A percentile compares a stretch with the other conserved stretches of the same genome.
These are phyloP conservation scores for Rambutsinella grinnellia DNA, from an alignment of 2,888 invertebrate genomes.

Conservation along the genomic window DNA sequence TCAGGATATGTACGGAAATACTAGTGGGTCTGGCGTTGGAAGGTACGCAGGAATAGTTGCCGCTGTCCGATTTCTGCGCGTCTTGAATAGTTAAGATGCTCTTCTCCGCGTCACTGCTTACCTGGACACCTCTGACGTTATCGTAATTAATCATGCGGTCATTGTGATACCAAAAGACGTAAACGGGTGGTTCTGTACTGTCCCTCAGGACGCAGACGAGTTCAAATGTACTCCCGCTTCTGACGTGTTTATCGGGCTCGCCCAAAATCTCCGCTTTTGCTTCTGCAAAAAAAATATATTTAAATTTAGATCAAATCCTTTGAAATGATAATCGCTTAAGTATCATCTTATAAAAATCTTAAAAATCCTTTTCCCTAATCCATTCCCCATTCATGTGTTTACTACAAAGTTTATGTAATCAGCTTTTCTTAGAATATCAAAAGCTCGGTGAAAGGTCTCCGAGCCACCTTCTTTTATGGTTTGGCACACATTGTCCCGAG, in stretches of 20 bases:
- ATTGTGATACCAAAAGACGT: slow-evolving; percentile 88
- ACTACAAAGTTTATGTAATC: not conserved
- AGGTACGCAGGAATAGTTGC: slow-evolving; percentile 70
- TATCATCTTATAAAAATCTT: not conserved
- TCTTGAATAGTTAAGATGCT: slow-evolving; percentile 71
- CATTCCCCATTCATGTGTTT: not conserved
- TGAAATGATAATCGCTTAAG: not conserved
- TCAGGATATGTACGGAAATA: slow-evolving; percentile 69
- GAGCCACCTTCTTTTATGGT: not conserved
- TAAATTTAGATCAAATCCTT: not conserved
- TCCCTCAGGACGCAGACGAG: slow-evolving; percentile 86
- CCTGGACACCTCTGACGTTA: slow-evolving; percentile 72
- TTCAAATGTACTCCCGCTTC: slow-evolving; percentile 86
- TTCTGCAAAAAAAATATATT: slow-evolving; percentile 74
- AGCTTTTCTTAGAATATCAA: not conserved
- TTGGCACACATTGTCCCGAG: not conserved
- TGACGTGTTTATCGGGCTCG: slow-evolving; percentile 86
- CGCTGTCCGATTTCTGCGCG: slow-evolving; percentile 75
- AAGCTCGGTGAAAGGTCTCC: not conserved
- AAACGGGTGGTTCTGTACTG: slow-evolving; percentile 86
- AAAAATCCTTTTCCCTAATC: not conserved
- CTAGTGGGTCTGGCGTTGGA: slow-evolving; percentile 68
- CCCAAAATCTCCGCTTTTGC: slow-evolving; percentile 89
- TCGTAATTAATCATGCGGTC: slow-evolving; percentile 90
- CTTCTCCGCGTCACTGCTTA: slow-evolving; percentile 70